Conservation (phyloP, 2,888 invertebrate species). For the Hemithea aestivaria region DNA sequence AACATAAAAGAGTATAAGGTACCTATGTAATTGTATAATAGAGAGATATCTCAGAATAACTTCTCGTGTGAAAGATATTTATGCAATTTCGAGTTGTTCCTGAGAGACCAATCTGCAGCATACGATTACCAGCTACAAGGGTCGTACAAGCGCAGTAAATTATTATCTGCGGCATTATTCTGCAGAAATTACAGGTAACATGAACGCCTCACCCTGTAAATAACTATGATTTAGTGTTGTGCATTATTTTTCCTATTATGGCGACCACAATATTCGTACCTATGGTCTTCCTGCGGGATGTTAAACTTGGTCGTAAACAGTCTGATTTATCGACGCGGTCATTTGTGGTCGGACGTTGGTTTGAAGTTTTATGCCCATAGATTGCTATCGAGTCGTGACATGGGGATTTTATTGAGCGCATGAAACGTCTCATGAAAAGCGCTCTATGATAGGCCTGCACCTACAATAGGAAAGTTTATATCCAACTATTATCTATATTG, state of each 20-base stretch:
- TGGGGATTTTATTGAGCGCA: conserved; percentile 3
- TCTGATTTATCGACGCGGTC: conserved; percentile 49
- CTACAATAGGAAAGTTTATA: no score
- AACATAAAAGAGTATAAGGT: no score
- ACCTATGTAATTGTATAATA: no score
- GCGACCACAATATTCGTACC: conserved; percentile 31
- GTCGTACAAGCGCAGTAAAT: conserved; percentile 21
- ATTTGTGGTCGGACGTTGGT: conserved; percentile 47
- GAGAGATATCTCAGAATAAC: no score
- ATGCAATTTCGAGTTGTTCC: conserved; percentile 8
- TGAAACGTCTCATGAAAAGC: no score
- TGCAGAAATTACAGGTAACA: conserved; percentile 28
- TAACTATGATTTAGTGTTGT: conserved; percentile 46
- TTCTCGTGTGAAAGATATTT: conserved; percentile 1
- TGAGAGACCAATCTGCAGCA: conserved; percentile 16
- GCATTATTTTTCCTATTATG: conserved; percentile 32
- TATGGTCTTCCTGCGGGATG: conserved; percentile 36
- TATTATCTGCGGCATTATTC: conserved; percentile 19
- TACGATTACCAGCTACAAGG: conserved; percentile 8
- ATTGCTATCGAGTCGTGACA: conserved; percentile 6
- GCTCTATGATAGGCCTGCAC: no score
- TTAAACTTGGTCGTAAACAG: conserved; percentile 47
- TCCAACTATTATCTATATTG: no score
- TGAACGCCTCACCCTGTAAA: conserved; percentile 40
- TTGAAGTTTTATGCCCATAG: conserved; percentile 41